Evolutionary conservation across 2,888 invertebrate genomes (phyloP).

Genomic region (Crocallis elinguaria): DNA sequence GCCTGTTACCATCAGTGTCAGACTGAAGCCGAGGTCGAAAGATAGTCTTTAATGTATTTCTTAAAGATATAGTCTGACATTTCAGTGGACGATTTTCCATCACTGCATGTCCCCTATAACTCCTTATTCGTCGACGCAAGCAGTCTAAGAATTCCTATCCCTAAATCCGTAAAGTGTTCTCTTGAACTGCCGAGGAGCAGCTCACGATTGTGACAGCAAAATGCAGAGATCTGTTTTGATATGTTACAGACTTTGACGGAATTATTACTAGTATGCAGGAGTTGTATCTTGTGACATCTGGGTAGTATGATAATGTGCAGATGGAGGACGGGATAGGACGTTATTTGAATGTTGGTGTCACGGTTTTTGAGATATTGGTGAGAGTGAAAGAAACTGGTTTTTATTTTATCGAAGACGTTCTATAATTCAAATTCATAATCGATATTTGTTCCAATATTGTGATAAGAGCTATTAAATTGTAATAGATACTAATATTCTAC

Average conservation of each 20-base stretch:
- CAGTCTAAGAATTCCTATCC: background rate
- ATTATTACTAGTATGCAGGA: constrained; percentile 30
- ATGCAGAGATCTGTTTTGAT: constrained; percentile 37
- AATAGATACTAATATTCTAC: no score
- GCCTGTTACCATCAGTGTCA: no score
- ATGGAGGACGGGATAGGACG: background rate
- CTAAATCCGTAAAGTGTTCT: background rate
- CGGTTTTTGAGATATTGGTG: constrained; percentile 2
- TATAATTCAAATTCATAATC: no score
- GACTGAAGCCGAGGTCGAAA: no score
- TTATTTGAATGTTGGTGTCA: background rate
- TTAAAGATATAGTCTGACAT: background rate
- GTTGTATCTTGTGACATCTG: constrained; percentile 6
- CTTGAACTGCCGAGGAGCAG: background rate
- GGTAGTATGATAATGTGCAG: constrained; percentile 13
- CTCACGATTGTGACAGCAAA: constrained; percentile 20
- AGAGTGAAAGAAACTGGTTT: no score
- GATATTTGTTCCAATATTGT: no score
- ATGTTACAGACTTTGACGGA: constrained; percentile 33
- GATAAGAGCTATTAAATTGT: no score
- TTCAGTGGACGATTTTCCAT: background rate
- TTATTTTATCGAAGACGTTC: no score
- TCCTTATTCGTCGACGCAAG: constrained; percentile 6
- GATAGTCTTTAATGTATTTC: no score
- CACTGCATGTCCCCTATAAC: constrained; percentile 1